Percentiles rank a stretch among this genome's conserved stretches.
Evolutionary conservation across 2,888 invertebrate genomes (phyloP).

Genomic region (Atethmia centrago): DNA sequence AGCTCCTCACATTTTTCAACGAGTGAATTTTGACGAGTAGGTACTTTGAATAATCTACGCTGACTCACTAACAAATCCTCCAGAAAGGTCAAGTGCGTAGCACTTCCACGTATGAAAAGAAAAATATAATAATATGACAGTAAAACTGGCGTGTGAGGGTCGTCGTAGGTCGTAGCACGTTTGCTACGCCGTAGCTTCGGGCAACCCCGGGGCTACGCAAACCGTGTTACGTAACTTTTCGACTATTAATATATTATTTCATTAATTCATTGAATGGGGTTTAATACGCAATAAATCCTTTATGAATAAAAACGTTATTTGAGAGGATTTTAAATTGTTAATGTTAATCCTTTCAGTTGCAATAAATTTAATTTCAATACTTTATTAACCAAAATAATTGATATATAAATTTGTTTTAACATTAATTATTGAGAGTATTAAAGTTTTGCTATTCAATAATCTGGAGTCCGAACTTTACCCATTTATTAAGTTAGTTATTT

Average conservation of each 20-base stretch:
- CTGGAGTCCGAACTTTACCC: conserved; percentile 41
- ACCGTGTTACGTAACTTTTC: background rate
- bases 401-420: conserved; percentile 25
- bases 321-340: background rate
- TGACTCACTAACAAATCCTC: conserved; percentile 28
- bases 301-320: conserved; percentile 1
- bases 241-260: background rate
- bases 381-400: conserved; percentile 6
- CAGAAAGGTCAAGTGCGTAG: conserved; percentile 34
- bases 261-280: background rate
- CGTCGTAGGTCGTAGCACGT: conserved; percentile 47
- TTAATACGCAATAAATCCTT: background rate
- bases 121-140: conserved; percentile 33
- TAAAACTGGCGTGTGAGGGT: conserved; percentile 26
- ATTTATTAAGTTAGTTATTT: conserved; percentile 59
- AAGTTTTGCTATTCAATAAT: conserved; percentile 54
- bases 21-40: conserved; percentile 8
- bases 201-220: conserved; percentile 35
- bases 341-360: background rate
- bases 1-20: background rate
- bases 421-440: conserved; percentile 38
- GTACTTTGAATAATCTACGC: conserved; percentile 5
- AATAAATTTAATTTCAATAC: conserved; percentile 9
- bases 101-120: conserved; percentile 30
- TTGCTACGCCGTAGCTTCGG: conserved; percentile 49